Conservation (phyloP, 2,113 vertebrate genomes). For the Ageneiosus marmoratus region DNA sequence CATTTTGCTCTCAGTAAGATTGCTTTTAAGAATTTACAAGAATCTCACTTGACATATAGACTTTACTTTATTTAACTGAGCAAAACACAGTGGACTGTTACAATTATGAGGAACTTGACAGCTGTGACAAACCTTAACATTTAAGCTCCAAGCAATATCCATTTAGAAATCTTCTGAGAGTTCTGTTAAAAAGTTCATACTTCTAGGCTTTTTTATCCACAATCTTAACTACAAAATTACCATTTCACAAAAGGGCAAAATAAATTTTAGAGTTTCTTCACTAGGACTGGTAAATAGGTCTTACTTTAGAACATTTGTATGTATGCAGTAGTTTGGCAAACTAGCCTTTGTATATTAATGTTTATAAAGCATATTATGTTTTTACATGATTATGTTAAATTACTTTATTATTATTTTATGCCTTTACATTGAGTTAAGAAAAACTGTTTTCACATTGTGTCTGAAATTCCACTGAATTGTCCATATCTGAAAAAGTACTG, state of each 20-base stretch:
- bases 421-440: not conserved
- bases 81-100: not conserved
- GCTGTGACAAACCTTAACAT: not conserved
- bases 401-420: too few species aligned
- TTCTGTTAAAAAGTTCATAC: not conserved
- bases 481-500: not conserved
- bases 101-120: not conserved
- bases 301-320: not conserved
- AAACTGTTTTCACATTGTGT: not conserved
- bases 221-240: not conserved
- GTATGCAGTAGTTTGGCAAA: not conserved
- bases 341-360: not conserved
- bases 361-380: too few species aligned
- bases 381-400: too few species aligned
- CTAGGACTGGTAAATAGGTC: not conserved
- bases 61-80: constrained; percentile 1
- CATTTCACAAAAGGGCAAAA: not conserved
- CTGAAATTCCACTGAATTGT: not conserved
- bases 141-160: not conserved
- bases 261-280: not conserved
- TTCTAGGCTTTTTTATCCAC: not conserved
- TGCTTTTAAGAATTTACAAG: not conserved
- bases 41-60: constrained; percentile 2
- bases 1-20: not conserved
- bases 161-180: not conserved